Conservation (phyloP, 2,113 vertebrate species). For the Microcebus murinus region DNA sequence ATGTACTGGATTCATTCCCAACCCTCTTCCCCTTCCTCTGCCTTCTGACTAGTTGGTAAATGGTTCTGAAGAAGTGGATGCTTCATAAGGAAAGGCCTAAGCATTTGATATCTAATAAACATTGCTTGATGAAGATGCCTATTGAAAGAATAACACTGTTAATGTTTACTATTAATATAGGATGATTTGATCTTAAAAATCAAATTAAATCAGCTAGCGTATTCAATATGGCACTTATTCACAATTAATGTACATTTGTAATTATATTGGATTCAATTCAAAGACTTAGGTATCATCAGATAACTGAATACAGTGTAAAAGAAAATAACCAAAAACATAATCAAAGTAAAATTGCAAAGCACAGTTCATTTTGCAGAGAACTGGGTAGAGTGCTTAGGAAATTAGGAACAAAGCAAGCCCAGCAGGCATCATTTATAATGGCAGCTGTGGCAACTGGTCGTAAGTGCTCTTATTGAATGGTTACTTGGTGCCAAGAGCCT, state of each 20-base stretch:
- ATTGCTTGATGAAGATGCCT: not conserved
- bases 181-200: not conserved
- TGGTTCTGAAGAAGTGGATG: not conserved
- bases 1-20: not conserved
- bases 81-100: not conserved
- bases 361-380: not conserved
- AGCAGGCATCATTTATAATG: not conserved
- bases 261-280: not conserved
- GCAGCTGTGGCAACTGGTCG: not conserved
- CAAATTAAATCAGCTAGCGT: not conserved
- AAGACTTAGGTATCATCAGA: not conserved
- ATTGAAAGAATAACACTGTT: slow-evolving; percentile 15
- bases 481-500: not conserved
- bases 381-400: not conserved
- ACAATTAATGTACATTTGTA: slow-evolving; percentile 30
- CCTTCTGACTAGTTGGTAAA: not conserved
- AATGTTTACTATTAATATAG: not conserved
- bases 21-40: not conserved
- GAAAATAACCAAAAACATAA: not conserved
- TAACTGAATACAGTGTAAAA: slow-evolving; percentile 3
- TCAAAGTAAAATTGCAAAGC: slow-evolving; percentile 24
- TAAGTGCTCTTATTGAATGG: not conserved
- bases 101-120: not conserved
- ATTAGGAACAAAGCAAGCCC: not conserved
- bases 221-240: slow-evolving; percentile 9